Base-by-base conservation (phyloP, 1,140 invertebrate species). In the Zaprionus gabonicus region DNA sequence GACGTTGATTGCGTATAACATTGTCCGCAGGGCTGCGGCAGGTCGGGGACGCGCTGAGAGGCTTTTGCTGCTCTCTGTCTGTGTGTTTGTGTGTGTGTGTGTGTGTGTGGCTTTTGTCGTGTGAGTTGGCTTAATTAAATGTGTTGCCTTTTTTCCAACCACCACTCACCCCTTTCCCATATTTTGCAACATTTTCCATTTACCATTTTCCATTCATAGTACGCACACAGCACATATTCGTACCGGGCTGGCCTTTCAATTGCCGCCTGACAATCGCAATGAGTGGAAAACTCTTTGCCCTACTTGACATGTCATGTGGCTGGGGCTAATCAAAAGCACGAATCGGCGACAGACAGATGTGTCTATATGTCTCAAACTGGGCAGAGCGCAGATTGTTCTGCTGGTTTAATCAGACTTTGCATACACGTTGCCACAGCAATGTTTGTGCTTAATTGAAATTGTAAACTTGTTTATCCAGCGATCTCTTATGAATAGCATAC, bases 101-200 rank as follows among this genome's bases (percentile, higher is more conserved):
- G 9, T 34, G 31, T 34, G 31, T 10, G 31, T 17, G 49, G 27
- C 64, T 55, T 60, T 53, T 71, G 57, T 67, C 57, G 38, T 67
- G 23, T 56, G 41, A 72, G 76, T 71, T 78, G 67, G 76, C 76
- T 78, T 78, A 78, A 78, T 78, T 78, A 78, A 78, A 78, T 71
- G 66, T 78, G 66, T 71, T 71, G 59, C 64, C 64, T 34, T 36
- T 34, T 44, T 74, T 63, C 10, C 10, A 41, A n/a, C 4, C 53
- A n/a, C 7, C 20, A 2, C 25, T 2, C 25, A 10, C 25, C 51
- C 10, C 51, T 55, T 27, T 28, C 38, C 38, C 38, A n/a, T 55
- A 28, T 34, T 60, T 70, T 51, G 10, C 17, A 31, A 12, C 46
- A 25, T 64, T 60, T 60, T 28, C 23, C 57, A 38, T 57, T 53